phyloP scores from a whole-genome alignment of 1,140 invertebrate species.

The Panonychus citri region DNA sequence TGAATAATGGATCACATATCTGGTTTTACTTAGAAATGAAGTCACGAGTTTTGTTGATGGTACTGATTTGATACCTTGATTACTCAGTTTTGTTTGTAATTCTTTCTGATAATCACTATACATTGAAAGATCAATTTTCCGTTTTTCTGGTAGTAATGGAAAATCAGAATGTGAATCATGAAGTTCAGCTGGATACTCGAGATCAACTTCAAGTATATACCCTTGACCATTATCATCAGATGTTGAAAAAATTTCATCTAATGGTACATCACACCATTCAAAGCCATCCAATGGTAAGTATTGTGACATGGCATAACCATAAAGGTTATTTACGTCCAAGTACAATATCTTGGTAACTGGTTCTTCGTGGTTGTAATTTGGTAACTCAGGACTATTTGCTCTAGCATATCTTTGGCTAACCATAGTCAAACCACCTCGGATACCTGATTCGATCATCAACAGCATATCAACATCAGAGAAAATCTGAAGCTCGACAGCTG shows the following conservation, averaged over 20 bases:
- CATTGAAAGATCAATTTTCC: not conserved
- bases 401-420: not conserved
- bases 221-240: not conserved
- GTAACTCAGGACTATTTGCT: constrained; percentile 1
- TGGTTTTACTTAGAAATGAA: constrained; percentile 13
- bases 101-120: not conserved
- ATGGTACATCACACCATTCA: not conserved
- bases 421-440: not conserved
- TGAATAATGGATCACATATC: constrained; percentile 28
- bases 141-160: constrained; percentile 20
- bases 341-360: constrained; percentile 15
- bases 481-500: constrained; percentile 15
- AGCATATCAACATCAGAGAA: constrained; percentile 15
- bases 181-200: constrained; percentile 4
- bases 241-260: not conserved
- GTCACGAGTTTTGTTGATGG: constrained; percentile 2
- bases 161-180: constrained; percentile 21
- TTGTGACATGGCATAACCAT: constrained; percentile 12
- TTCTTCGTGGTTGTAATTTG: not conserved
- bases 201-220: constrained; percentile 16
- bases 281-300: constrained; percentile 8
- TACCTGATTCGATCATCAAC: constrained; percentile 17
- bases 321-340: constrained; percentile 15
- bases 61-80: not conserved
- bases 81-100: not conserved